Base-by-base conservation (phyloP, 1,140 invertebrate species). In the Drosophila nikananu region DNA sequence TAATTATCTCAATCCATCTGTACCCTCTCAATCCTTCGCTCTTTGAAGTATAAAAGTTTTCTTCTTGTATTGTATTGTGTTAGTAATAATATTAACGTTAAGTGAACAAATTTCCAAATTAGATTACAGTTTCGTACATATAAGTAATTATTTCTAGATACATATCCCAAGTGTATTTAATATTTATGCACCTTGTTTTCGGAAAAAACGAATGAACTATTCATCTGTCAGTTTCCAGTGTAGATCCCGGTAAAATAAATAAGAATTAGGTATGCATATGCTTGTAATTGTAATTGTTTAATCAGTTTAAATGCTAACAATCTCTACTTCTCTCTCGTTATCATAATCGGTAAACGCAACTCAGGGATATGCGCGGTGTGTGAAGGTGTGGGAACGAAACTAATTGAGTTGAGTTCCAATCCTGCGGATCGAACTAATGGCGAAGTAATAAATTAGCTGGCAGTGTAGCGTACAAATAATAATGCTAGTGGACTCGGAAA, bases 311-410 rank as follows among this genome's bases (percentile, higher is more conserved):
- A 84, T 77, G 74, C 87, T 91, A 91, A 91, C 87, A 91, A 91
- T 91, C 87, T 91, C 87, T 91, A 91, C 87, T 62, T 87, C 87
- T 91, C 87, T 91, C 87, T 91, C 87, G 75, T 87, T 81, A 61
- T 71, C 54, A 63, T 70, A 63, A 63, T 75, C 60, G 42, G 54
- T 52, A 49, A 54, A 68, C 66, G 66, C 63, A 70, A 75, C 51
- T 64, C 23, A 75, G 44, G 41, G 35, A 77, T 54, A 58, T 55
- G 48, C 37, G 48, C 41, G 44, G 57, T 27, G 32, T 74, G 42
- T 46, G 8, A 32, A 12, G 52, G 19, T 59, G 23, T 65, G 32
- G n/a, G 51, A 55, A 73, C 25, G 35, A 60, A 62, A 52, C 23
- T 54, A 49, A 62, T 62, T 42, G 27, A 19, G 8, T 41, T 30